phyloP scores from a whole-genome alignment of 2,888 invertebrate genomes.

The Yponomeuta plumbellus region DNA sequence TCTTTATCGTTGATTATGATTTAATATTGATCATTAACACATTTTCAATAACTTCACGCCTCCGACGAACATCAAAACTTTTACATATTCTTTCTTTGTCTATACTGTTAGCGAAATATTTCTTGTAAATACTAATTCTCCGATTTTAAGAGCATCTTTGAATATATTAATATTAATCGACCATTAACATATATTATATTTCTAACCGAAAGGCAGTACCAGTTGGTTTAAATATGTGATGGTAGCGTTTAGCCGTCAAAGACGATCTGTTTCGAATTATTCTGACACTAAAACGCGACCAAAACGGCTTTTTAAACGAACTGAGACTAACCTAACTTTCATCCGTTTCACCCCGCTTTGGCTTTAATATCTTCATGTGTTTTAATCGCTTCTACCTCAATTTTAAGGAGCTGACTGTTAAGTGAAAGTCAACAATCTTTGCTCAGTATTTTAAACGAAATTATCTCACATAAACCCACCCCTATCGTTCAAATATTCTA shows the following conservation, averaged over 20 bases:
- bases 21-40: neutral
- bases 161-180: neutral
- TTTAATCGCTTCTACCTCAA: constrained; percentile 19
- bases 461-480: constrained; percentile 62
- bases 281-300: no score
- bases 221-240: neutral
- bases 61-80: neutral
- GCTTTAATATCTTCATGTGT: neutral
- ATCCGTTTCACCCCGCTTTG: neutral
- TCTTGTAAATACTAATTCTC: neutral
- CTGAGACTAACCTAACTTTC: neutral
- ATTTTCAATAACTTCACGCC: neutral
- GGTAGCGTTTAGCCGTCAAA: no score
- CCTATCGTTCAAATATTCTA: constrained; percentile 36
- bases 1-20: no score
- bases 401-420: constrained; percentile 9
- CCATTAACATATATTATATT: neutral
- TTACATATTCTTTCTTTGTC: neutral
- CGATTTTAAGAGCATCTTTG: neutral
- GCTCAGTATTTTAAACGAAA: constrained; percentile 36
- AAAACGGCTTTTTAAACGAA: neutral
- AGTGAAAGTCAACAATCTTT: constrained; percentile 49
- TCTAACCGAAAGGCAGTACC: neutral
- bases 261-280: no score
- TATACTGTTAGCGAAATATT: neutral